These are phyloP conservation scores for Lepisosteus osseus DNA, from an alignment of 2,113 vertebrate genomes.

Conservation along the genomic window DNA sequence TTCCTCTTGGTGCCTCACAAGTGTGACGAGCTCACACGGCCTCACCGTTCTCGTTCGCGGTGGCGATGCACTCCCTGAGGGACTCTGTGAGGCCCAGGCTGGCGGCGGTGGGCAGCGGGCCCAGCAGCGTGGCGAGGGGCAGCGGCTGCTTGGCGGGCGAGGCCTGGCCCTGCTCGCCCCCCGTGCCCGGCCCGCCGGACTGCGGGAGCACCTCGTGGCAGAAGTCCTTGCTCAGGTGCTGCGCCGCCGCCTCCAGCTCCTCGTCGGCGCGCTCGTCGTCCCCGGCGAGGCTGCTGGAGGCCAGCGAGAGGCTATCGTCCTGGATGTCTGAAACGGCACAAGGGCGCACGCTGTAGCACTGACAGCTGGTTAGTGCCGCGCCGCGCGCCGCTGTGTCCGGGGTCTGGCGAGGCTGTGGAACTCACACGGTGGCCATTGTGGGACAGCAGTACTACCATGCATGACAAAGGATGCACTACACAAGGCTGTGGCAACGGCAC, in stretches of 20 bases:
- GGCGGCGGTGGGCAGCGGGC: constrained; percentile 80
- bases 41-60: constrained; percentile 77
- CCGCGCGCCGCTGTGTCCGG: no score
- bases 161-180: constrained; percentile 16
- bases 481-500: no score
- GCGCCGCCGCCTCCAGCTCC: constrained; percentile 80
- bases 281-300: constrained; percentile 49
- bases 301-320: constrained; percentile 56
- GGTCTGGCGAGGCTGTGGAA: no score
- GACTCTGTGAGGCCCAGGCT: constrained; percentile 83
- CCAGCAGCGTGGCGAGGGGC: constrained; percentile 77
- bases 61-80: constrained; percentile 68
- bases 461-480: no score
- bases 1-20: neutral
- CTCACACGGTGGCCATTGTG: no score
- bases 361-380: no score
- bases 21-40: neutral
- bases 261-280: constrained; percentile 80
- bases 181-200: constrained; percentile 28
- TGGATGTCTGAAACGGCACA: constrained; percentile 54
- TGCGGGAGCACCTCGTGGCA: constrained; percentile 69
- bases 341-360: neutral
- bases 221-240: constrained; percentile 81
- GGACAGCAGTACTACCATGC: no score
- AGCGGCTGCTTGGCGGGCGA: constrained; percentile 46